Percentiles rank a stretch among this genome's conserved stretches.
phyloP scores from a whole-genome alignment of 1,140 invertebrate genomes.

The Leptinotarsa undecemlineata region DNA sequence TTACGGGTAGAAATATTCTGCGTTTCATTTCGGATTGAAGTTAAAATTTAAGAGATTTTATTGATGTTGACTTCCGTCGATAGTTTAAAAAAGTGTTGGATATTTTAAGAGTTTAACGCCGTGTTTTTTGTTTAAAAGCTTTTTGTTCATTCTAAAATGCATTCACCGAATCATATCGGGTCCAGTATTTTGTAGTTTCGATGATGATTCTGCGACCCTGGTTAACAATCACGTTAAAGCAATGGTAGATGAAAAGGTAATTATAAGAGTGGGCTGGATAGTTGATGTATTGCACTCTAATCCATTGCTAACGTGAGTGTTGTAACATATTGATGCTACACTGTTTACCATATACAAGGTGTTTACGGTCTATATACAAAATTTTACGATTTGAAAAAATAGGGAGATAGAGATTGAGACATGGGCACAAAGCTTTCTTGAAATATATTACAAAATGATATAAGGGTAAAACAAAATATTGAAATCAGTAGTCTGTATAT shows the following conservation, averaged over 20 bases:
- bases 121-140: slow-evolving; percentile 24
- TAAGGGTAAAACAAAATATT: too few species aligned
- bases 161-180: slow-evolving; percentile 34
- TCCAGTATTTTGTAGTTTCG: slow-evolving; percentile 39
- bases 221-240: slow-evolving; percentile 51
- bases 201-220: slow-evolving; percentile 29
- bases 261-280: slow-evolving; percentile 42
- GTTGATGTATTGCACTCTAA: slow-evolving; percentile 44
- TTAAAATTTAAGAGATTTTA: slow-evolving; percentile 14
- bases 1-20: slow-evolving; percentile 42
- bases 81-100: slow-evolving; percentile 22
- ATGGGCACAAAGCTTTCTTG: too few species aligned
- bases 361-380: too few species aligned
- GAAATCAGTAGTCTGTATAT: too few species aligned
- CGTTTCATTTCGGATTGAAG: slow-evolving; percentile 34
- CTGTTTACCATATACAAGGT: too few species aligned
- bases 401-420: too few species aligned
- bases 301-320: slow-evolving; percentile 53
- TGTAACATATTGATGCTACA: slow-evolving; percentile 29
- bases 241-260: slow-evolving; percentile 50
- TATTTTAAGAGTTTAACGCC: slow-evolving; percentile 32
- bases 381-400: too few species aligned
- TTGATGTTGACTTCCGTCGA: slow-evolving; percentile 27
- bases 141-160: slow-evolving; percentile 36
- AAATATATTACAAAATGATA: too few species aligned